Percentiles rank a stretch among this genome's conserved stretches.
These are phyloP conservation scores for Siphlonurus alternatus DNA, from an alignment of 2,888 invertebrate species.

Conservation along the genomic window DNA sequence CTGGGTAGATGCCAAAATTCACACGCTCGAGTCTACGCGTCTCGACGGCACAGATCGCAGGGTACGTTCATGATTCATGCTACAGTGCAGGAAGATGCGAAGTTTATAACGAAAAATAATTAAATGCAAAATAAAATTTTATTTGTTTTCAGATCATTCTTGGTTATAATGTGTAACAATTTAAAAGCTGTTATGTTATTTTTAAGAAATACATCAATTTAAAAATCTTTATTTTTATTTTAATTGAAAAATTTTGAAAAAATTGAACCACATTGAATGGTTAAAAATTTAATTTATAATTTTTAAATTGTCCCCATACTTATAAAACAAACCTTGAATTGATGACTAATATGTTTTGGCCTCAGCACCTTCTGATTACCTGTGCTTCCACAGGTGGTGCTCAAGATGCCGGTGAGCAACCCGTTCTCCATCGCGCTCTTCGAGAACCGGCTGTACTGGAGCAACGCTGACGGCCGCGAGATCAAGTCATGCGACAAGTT, in stretches of 20 bases:
- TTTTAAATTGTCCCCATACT: too few relatives aligned
- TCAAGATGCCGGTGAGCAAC: conserved; percentile 48
- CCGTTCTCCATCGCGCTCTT: conserved; percentile 76
- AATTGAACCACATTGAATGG: too few relatives aligned
- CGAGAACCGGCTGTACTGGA: conserved; percentile 79
- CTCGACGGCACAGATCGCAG: conserved; percentile 49
- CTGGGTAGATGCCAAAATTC: conserved; percentile 68
- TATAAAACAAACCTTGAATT: too few relatives aligned
- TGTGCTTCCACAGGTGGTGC: conserved; percentile 24
- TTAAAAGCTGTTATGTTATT: too few relatives aligned
- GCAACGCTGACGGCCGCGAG: conserved; percentile 64
- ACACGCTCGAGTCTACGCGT: conserved; percentile 43
- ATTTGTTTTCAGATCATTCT: background rate
- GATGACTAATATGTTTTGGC: too few relatives aligned
- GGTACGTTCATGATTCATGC: conserved; percentile 25
- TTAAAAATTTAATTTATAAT: too few relatives aligned
- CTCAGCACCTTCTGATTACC: too few relatives aligned
- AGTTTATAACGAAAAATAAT: background rate
- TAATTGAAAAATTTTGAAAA: background rate
- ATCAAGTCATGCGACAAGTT: conserved; percentile 65
- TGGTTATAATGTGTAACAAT: too few relatives aligned
- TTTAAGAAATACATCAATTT: too few relatives aligned
- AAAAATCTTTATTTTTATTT: too few relatives aligned
- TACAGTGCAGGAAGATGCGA: background rate
- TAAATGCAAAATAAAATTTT: background rate